Conservation (phyloP, 2,888 invertebrate species). For the Acrobeloides nanus region DNA sequence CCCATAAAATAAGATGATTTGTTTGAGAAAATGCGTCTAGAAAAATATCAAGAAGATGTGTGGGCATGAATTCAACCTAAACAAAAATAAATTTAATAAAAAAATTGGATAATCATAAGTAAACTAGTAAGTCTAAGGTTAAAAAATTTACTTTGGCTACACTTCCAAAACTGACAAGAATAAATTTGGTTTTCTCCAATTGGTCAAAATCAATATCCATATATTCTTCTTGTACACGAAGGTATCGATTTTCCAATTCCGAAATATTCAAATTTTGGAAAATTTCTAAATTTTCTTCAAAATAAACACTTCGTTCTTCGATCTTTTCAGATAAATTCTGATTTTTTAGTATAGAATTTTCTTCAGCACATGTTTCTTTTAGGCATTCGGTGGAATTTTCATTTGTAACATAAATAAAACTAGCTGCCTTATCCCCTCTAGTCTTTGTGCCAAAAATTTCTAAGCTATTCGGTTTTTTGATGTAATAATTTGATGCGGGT, state of each 20-base stretch:
- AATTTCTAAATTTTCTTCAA: not conserved
- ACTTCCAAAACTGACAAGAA: conserved; percentile 44
- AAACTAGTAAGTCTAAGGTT: not conserved
- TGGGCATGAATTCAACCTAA: conserved; percentile 38
- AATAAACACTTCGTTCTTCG: too few relatives aligned
- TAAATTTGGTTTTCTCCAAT: conserved; percentile 28
- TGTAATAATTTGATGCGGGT: too few relatives aligned
- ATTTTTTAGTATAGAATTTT: too few relatives aligned
- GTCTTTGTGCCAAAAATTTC: too few relatives aligned
- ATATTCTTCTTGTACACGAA: conserved; percentile 20
- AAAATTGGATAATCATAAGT: not conserved
- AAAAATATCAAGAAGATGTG: conserved; percentile 25
- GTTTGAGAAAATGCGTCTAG: conserved; percentile 25
- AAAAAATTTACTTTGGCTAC: conserved; percentile 38
- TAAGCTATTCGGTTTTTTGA: too few relatives aligned
- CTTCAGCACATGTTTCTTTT: too few relatives aligned
- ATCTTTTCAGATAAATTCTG: too few relatives aligned
- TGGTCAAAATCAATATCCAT: conserved; percentile 31
- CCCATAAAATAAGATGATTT: conserved; percentile 32
- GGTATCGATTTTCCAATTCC: conserved; percentile 14
- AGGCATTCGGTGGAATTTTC: too few relatives aligned
- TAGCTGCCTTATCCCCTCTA: too few relatives aligned
- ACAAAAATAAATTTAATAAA: not conserved
- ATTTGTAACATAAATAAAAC: too few relatives aligned
- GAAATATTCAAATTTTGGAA: conserved; percentile 2